Conservation (phyloP, 2,888 invertebrate genomes). For the Ochlodes sylvanus region DNA sequence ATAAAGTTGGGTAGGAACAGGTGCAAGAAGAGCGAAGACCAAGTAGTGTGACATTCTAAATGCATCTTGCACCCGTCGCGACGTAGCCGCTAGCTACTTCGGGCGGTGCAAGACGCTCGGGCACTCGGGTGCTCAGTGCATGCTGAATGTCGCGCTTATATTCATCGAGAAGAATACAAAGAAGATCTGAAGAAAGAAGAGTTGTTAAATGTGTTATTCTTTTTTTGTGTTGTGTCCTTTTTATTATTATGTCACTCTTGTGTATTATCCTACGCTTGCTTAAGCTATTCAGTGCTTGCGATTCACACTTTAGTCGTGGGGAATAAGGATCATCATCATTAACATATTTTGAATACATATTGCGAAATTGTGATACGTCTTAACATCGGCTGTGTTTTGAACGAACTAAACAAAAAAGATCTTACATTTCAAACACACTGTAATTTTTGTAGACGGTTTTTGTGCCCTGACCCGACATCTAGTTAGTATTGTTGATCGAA, state of each 20-base stretch:
- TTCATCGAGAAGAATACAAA: slow-evolving; percentile 38
- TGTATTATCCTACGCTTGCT: no score
- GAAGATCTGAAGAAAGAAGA: slow-evolving; percentile 17
- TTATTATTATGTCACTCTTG: no score
- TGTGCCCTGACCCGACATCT: no score
- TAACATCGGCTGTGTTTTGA: no score
- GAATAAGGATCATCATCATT: no score
- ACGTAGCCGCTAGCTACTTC: slow-evolving; percentile 43
- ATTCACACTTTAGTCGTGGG: no score
- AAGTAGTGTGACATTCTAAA: slow-evolving; percentile 70
- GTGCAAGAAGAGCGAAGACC: slow-evolving; percentile 24
- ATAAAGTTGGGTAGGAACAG: background rate
- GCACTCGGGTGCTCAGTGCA: slow-evolving; percentile 53
- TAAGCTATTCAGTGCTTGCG: background rate
- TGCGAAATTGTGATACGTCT: no score
- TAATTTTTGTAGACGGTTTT: no score
- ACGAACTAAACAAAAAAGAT: no score
- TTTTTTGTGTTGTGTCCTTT: background rate
- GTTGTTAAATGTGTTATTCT: background rate
- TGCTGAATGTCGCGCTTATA: slow-evolving; percentile 54
- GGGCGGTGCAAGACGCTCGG: slow-evolving; percentile 53
- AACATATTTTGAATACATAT: no score
- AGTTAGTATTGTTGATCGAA: no score
- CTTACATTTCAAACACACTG: no score
- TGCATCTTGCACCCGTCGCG: slow-evolving; percentile 70